A percentile compares a stretch with the other conserved stretches of the same genome.
These are phyloP conservation scores for Halcyon smyrnensis DNA, from an alignment of 2,797 vertebrate species.

Conservation along the genomic window DNA sequence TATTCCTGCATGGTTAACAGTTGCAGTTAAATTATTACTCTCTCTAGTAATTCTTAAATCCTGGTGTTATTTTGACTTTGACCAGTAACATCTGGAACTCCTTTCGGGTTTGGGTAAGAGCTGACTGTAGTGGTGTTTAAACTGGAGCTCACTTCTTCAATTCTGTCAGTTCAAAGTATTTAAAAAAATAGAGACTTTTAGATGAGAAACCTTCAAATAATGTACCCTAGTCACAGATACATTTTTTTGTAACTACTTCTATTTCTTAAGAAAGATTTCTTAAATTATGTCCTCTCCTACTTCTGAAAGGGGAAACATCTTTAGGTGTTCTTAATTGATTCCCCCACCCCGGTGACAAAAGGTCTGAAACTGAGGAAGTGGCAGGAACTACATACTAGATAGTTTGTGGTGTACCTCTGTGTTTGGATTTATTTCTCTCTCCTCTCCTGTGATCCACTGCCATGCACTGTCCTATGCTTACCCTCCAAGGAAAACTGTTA, in stretches of 20 bases:
- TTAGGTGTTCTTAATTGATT: background rate
- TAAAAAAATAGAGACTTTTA: background rate
- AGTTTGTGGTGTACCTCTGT: background rate
- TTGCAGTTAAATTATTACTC: background rate
- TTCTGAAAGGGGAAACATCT: background rate
- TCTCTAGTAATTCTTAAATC: slow-evolving; percentile 9
- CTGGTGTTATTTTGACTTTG: background rate
- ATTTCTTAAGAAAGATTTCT: background rate
- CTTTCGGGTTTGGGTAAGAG: background rate
- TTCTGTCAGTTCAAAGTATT: background rate
- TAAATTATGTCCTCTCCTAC: background rate
- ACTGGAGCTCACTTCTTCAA: background rate
- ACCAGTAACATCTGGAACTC: background rate
- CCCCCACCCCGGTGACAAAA: background rate
- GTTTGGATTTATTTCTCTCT: background rate
- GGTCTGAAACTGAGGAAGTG: background rate
- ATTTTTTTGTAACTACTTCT: background rate
- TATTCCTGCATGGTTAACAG: background rate
- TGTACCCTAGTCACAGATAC: background rate
- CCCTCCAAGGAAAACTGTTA: background rate
- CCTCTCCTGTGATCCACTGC: background rate
- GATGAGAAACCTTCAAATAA: background rate
- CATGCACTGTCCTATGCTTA: background rate
- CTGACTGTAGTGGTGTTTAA: background rate
- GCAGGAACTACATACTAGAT: background rate